Base-by-base conservation (phyloP, 2,797 vertebrate genomes). In the Malacoraja senta region DNA sequence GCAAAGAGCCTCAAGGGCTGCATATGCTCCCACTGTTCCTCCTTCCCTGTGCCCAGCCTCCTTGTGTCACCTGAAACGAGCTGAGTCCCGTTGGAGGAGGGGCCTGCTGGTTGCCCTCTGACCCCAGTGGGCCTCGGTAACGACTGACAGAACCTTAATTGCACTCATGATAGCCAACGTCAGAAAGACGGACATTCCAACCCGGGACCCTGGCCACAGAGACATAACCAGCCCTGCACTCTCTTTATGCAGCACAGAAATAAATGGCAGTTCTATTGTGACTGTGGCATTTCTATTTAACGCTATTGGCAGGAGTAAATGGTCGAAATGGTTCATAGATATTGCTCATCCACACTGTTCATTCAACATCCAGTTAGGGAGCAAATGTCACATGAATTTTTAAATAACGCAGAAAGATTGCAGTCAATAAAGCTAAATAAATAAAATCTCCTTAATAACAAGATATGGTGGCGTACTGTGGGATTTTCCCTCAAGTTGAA, bases 361-460 rank as follows among this genome's bases (percentile, higher is more conserved):
- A 68, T 65, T 61, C 21, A 17, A 35, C 84, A 68, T 35, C 61
- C 17, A 88, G 84, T 32, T n/a, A 65, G 61, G n/a, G 84, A 88
- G 61, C 63, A 88, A 88, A 88, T 88, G 84, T 88, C 61, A 88
- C 84, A 65, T 88, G 84, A 88, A 88, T 88, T 65, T 88, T 88
- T 88, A 88, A 88, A 88, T 88, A 88, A 88, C 19, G n/a, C 17
- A 68, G n/a, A 32, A 88, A 65, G 84, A 88, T 88, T 63, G 9
- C 13, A 21, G 84, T 68, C 84, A 88, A 88, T 35, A 68, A 35
- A 88, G 29, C 84, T 88, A 88, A 88, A 88, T 65, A 88, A 88
- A 68, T 88, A 88, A 88, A 88, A 88, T 88, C 61, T 88, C 61
- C 84, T 65, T 88, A 88, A 88, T 53, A 84, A 84, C 84, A 65